Conservation (phyloP, 1,140 invertebrate genomes). For the Sesamia nonagrioides region DNA sequence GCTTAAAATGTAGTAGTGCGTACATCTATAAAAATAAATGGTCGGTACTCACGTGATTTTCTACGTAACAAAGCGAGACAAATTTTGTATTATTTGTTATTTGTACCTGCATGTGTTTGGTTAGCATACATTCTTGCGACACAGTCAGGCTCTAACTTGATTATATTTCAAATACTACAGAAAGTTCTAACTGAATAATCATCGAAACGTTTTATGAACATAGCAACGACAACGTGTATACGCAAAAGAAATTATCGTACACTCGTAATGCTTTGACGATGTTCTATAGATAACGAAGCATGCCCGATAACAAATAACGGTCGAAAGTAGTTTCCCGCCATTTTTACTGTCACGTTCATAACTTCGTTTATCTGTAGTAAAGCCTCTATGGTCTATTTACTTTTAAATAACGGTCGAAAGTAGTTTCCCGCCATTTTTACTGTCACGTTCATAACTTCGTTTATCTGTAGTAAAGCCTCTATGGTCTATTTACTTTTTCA, state of each 20-base stretch:
- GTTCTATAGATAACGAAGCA: conserved; percentile 55
- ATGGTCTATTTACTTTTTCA: conserved; percentile 72
- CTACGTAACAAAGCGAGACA: conserved; percentile 14
- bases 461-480: conserved; percentile 66
- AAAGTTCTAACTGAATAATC: conserved; percentile 31
- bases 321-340: conserved; percentile 69
- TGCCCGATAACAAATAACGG: conserved; percentile 75
- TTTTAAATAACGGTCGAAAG: conserved; percentile 63
- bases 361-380: conserved; percentile 65
- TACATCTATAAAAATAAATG: conserved; percentile 15
- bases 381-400: conserved; percentile 71
- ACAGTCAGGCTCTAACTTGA: conserved; percentile 21
- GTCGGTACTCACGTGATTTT: conserved; percentile 36
- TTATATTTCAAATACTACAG: conserved; percentile 33
- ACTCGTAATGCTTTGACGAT: conserved; percentile 55
- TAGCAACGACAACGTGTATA: conserved; percentile 40
- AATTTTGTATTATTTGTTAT: conserved; percentile 31
- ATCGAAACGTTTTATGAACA: conserved; percentile 24
- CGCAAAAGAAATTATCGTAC: conserved; percentile 61
- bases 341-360: conserved; percentile 62
- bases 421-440: conserved; percentile 70
- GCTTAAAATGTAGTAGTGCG: too few relatives aligned
- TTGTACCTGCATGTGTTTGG: conserved; percentile 28
- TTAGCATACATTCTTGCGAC: conserved; percentile 28
- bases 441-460: conserved; percentile 59